Percentiles rank a stretch among this genome's conserved stretches.
These are phyloP conservation scores for Athripsodes cinereus DNA, from an alignment of 2,888 invertebrate species.

Conservation along the genomic window DNA sequence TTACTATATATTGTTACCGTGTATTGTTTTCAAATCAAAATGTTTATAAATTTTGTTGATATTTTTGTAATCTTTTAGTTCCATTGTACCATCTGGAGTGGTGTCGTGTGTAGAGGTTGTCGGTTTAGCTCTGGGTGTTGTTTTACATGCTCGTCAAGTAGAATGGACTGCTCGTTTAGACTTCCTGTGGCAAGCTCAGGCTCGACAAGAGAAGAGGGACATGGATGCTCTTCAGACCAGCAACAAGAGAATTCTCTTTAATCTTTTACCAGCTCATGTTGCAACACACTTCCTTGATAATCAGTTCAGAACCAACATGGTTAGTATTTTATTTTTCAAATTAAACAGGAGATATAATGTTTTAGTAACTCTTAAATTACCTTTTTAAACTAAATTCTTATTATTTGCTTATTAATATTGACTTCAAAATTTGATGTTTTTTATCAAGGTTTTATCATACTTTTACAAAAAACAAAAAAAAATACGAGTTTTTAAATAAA, in stretches of 20 bases:
- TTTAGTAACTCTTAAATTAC: no score
- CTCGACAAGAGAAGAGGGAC: conserved; percentile 84
- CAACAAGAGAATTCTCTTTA: conserved; percentile 82
- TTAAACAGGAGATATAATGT: no score
- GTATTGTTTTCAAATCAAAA: no score
- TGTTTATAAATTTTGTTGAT: not conserved
- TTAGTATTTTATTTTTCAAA: conserved; percentile 38
- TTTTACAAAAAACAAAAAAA: no score
- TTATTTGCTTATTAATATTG: no score
- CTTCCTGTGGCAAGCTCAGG: conserved; percentile 79
- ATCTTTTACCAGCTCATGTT: conserved; percentile 85
- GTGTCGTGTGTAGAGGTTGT: conserved; percentile 73
- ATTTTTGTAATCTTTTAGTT: conserved; percentile 36
- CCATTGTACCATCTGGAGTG: conserved; percentile 70
- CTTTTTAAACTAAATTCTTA: no score
- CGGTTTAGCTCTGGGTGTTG: conserved; percentile 75
- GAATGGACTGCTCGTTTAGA: conserved; percentile 87
- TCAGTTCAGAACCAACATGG: conserved; percentile 83
- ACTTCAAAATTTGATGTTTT: no score
- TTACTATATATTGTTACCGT: not conserved
- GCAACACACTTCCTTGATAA: conserved; percentile 88
- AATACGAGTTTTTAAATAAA: no score
- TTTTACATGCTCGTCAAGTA: conserved; percentile 77
- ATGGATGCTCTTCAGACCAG: conserved; percentile 90
- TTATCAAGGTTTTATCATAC: no score